phyloP scores from a whole-genome alignment of 2,113 vertebrate species.

The Entelurus aequoreus region DNA sequence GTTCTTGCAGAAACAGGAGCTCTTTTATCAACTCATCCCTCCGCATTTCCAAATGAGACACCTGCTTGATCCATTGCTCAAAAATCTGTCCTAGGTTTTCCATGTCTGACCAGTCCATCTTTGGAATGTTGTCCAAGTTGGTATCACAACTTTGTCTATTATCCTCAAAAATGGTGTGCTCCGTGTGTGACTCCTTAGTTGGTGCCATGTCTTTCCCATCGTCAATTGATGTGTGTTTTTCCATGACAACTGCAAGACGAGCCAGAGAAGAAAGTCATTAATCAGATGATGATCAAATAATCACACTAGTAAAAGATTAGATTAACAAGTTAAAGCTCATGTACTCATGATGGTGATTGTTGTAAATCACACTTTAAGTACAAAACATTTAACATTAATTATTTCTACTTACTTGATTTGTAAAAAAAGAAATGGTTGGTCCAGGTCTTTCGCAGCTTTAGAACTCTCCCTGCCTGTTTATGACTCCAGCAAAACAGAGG shows the following conservation, averaged over 20 bases:
- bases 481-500: conserved; percentile 54
- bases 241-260: conserved; percentile 22
- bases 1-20: conserved; percentile 75
- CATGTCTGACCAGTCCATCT: conserved; percentile 19
- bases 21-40: conserved; percentile 76
- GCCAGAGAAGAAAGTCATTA: background rate
- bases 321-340: background rate
- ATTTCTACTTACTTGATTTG: conserved; percentile 41
- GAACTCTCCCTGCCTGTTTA: conserved; percentile 25
- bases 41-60: conserved; percentile 75
- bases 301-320: conserved; percentile 6
- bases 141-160: background rate
- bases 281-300: conserved; percentile 1
- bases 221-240: conserved; percentile 19
- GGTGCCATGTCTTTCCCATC: conserved; percentile 1
- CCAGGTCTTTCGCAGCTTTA: conserved; percentile 5
- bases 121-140: background rate
- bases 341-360: background rate
- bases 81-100: conserved; percentile 45
- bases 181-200: conserved; percentile 13
- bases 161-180: conserved; percentile 3
- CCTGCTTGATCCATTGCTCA: conserved; percentile 73
- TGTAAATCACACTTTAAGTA: background rate
- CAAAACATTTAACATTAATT: background rate
- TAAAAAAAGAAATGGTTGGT: background rate